Percentiles rank a stretch among this genome's conserved stretches.
Conservation (phyloP, 2,113 vertebrate species). For the Gadus chalcogrammus region DNA sequence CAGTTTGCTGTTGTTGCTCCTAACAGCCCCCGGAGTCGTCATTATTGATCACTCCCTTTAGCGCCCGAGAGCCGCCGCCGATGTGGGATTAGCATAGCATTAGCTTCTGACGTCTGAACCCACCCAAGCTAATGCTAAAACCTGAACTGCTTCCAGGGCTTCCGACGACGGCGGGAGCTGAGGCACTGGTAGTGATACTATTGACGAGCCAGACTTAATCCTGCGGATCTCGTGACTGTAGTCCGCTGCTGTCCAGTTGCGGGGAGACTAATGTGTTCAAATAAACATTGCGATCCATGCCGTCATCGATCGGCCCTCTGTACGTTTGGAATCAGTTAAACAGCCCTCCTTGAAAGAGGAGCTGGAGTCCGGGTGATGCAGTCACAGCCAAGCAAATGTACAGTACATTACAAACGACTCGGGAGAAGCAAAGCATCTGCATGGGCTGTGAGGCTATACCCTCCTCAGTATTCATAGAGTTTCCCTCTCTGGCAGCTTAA, state of each 20-base stretch:
- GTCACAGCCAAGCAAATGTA: neutral
- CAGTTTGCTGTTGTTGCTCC: conserved; percentile 28
- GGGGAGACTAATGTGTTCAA: neutral
- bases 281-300: too few species aligned
- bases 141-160: neutral
- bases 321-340: conserved; percentile 8
- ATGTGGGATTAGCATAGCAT: conserved; percentile 29
- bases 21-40: conserved; percentile 20
- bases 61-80: conserved; percentile 23
- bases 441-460: conserved; percentile 23
- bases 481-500: conserved; percentile 45
- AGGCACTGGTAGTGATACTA: neutral
- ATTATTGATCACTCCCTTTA: conserved; percentile 35
- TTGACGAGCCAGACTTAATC: neutral
- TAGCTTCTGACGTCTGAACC: conserved; percentile 20
- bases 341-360: neutral
- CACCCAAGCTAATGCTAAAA: conserved; percentile 5
- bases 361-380: too few species aligned
- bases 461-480: conserved; percentile 17
- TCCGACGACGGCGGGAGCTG: neutral
- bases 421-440: conserved; percentile 19
- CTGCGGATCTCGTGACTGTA: too few species aligned
- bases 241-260: neutral
- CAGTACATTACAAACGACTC: neutral
- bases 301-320: neutral